phyloP scores from a whole-genome alignment of 2,113 vertebrate species.

The Lucifuga dentata region DNA sequence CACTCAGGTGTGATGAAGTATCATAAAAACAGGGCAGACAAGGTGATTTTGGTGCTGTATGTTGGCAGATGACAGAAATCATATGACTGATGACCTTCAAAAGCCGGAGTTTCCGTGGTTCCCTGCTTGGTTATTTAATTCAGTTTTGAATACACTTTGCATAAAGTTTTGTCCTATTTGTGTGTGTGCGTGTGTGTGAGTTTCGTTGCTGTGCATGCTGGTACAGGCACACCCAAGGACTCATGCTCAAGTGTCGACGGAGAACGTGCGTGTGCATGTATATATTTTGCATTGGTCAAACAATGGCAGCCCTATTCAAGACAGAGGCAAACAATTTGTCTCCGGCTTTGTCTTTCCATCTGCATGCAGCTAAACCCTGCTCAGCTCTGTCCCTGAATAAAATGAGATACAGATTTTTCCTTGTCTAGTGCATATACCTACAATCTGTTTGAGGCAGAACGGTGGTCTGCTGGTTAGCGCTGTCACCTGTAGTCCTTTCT shows the following conservation, averaged over 20 bases:
- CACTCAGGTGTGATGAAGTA: too few species aligned
- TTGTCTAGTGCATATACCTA: too few species aligned
- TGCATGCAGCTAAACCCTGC: too few species aligned
- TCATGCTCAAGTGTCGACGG: neutral
- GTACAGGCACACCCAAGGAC: neutral
- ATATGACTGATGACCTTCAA: slow-evolving; percentile 7
- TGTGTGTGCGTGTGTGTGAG: slow-evolving; percentile 14
- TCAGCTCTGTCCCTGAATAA: too few species aligned
- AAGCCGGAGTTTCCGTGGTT: neutral
- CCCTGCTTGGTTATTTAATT: neutral
- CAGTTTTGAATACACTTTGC: neutral
- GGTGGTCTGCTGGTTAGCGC: too few species aligned
- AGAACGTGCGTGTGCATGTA: neutral
- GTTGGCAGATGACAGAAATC: neutral
- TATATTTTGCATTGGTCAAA: neutral
- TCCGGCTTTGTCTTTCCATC: too few species aligned
- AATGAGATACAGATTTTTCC: too few species aligned
- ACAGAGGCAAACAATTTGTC: too few species aligned
- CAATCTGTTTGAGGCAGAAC: too few species aligned
- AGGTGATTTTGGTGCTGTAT: too few species aligned
- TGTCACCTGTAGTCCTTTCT: too few species aligned
- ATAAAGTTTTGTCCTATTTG: neutral
- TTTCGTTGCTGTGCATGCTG: neutral
- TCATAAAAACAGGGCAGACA: too few species aligned
- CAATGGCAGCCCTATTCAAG: neutral